Percentiles rank a stretch among this genome's conserved stretches.
Conservation (phyloP, 2,797 vertebrate species). For the Parauchenoglanis ngamensis region DNA sequence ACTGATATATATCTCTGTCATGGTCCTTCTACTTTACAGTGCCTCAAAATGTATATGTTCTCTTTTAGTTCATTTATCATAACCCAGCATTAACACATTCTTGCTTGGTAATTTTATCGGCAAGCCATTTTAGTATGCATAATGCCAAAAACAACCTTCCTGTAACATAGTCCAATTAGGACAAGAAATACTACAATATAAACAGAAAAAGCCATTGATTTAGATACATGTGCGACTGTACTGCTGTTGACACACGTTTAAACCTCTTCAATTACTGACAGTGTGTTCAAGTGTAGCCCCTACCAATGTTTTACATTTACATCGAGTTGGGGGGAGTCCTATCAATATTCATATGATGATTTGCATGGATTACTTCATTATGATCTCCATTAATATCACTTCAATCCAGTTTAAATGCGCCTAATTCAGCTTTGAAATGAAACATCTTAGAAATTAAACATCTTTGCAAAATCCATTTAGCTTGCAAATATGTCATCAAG, state of each 20-base stretch:
- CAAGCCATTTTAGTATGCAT: not conserved
- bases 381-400: constrained; percentile 61
- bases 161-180: not conserved
- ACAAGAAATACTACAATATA: not conserved
- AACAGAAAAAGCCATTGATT: not conserved
- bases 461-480: constrained; percentile 77
- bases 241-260: constrained; percentile 46
- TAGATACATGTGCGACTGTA: not conserved
- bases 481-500: constrained; percentile 72
- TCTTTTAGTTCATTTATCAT: not conserved
- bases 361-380: constrained; percentile 76
- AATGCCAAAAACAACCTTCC: not conserved
- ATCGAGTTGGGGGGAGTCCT: constrained; percentile 74
- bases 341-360: constrained; percentile 78
- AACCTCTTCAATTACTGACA: constrained; percentile 53
- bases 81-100: not conserved
- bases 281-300: constrained; percentile 56
- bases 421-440: constrained; percentile 76
- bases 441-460: constrained; percentile 66
- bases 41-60: not conserved
- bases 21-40: not conserved
- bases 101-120: not conserved
- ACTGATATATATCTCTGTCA: not conserved
- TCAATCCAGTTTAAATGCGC: constrained; percentile 79
- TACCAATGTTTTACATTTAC: constrained; percentile 72